Conservation (phyloP, 2,113 vertebrate species). For the Xyrauchen texanus region DNA sequence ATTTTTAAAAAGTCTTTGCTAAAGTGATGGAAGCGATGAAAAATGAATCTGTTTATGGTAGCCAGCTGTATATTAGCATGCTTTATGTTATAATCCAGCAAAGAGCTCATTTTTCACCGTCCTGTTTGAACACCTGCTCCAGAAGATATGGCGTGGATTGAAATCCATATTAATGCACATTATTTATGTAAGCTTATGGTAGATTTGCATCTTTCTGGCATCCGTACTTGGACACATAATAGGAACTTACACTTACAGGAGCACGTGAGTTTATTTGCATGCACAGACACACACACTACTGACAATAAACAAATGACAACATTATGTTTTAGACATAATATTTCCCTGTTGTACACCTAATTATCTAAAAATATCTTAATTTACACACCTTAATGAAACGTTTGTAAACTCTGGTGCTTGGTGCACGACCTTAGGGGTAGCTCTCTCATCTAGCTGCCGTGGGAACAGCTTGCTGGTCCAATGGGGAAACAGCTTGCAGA, state of each 20-base stretch:
- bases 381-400: constrained; percentile 19
- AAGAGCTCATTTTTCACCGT: constrained; percentile 54
- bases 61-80: not conserved
- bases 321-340: constrained; percentile 34
- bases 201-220: constrained; percentile 46
- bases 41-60: too few species aligned
- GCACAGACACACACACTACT: constrained; percentile 8
- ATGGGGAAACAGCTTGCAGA: constrained; percentile 56
- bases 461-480: constrained; percentile 54
- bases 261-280: constrained; percentile 8
- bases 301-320: not conserved
- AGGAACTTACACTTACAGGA: constrained; percentile 19
- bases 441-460: constrained; percentile 42
- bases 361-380: constrained; percentile 51
- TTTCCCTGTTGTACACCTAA: constrained; percentile 13
- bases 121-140: constrained; percentile 51
- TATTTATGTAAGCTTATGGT: constrained; percentile 29
- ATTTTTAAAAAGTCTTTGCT: too few species aligned
- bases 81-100: constrained; percentile 26
- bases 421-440: constrained; percentile 38
- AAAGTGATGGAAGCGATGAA: too few species aligned
- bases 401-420: constrained; percentile 17
- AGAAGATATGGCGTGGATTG: constrained; percentile 18
- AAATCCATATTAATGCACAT: constrained; percentile 51
- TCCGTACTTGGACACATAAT: not conserved